Evolutionary conservation across 2,888 invertebrate genomes (phyloP).

Genomic region (Ophion ventricosus): DNA sequence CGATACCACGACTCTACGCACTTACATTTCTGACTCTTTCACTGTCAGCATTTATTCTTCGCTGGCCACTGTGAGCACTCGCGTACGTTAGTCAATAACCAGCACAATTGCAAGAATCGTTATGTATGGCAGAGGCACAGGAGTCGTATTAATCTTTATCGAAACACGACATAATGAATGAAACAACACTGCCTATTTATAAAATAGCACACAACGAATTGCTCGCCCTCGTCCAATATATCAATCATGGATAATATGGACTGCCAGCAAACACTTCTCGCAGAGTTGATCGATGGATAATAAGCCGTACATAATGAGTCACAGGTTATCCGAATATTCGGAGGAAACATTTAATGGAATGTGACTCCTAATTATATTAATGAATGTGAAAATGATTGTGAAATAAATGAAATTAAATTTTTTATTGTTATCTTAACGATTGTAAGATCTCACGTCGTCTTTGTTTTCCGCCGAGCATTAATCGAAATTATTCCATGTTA

Average conservation of each 20-base stretch:
- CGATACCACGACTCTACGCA: conserved; percentile 42
- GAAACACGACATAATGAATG: background rate
- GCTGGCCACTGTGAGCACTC: background rate
- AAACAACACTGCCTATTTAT: background rate
- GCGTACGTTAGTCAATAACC: background rate
- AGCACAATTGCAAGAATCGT: background rate
- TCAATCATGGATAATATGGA: background rate
- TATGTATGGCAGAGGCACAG: background rate
- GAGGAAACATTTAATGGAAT: no score
- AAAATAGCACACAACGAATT: background rate
- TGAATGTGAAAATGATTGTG: no score
- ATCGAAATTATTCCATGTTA: background rate
- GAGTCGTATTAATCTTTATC: background rate
- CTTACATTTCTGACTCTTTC: conserved; percentile 26
- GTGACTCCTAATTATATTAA: no score
- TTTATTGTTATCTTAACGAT: background rate
- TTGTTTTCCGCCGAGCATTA: background rate
- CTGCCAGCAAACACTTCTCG: no score
- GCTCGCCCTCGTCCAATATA: no score
- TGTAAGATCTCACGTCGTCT: no score
- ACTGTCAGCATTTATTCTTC: conserved; percentile 1
- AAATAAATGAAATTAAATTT: background rate
- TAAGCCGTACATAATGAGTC: background rate
- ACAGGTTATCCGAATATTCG: background rate
- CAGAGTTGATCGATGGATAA: background rate